A percentile compares a stretch with the other conserved stretches of the same genome.
phyloP scores from a whole-genome alignment of 2,888 invertebrate genomes.

The Meandrusa payeni region DNA sequence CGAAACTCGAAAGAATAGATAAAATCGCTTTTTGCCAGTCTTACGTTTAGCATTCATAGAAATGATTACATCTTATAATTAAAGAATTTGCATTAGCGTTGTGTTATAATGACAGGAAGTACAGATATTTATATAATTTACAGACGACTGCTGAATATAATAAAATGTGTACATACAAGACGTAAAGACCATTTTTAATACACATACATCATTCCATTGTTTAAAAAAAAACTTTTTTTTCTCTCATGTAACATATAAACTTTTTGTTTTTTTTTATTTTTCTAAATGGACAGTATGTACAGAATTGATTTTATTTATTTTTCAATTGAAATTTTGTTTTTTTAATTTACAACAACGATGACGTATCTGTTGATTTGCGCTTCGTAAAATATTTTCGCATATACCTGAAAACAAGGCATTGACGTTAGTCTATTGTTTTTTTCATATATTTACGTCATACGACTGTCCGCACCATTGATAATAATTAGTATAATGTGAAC shows the following conservation, averaged over 20 bases:
- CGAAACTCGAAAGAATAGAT: conserved; percentile 16
- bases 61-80: conserved; percentile 25
- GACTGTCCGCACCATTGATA: no score
- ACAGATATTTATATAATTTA: conserved; percentile 38
- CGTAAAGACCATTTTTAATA: not conserved
- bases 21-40: conserved; percentile 17
- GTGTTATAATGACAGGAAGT: conserved; percentile 35
- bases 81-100: conserved; percentile 24
- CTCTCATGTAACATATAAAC: not conserved
- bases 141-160: conserved; percentile 25
- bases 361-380: not conserved
- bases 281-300: not conserved
- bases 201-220: not conserved
- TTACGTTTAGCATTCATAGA: conserved; percentile 23
- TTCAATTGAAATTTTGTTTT: not conserved
- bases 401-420: not conserved
- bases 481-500: no score
- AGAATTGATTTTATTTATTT: not conserved
- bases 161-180: conserved; percentile 16
- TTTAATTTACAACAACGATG: no score
- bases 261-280: conserved; percentile 8
- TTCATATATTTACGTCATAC: conserved; percentile 7
- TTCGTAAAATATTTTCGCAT: not conserved
- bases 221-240: conserved; percentile 3
- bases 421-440: conserved; percentile 12